Base-by-base conservation (phyloP, 2,888 invertebrate genomes). In the Agrotis clavis region DNA sequence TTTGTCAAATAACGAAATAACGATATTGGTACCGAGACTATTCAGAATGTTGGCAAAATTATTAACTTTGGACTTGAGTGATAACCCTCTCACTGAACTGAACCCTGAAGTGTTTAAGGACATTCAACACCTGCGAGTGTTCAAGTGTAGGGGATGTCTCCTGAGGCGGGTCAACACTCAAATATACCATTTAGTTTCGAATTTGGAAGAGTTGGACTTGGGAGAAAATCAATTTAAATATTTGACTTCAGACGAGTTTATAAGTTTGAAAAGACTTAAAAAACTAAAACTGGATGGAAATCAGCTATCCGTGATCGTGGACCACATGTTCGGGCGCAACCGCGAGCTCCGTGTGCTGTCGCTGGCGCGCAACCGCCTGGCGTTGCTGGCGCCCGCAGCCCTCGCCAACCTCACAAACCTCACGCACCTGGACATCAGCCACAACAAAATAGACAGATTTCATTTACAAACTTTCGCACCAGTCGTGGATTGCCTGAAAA, bases 21-120 rank as follows among this genome's bases (percentile, higher is more conserved):
- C 96, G 61, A 97, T 97, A 87, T 95, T 98, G 79, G 97, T 97
- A 83, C 97, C 98, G 70, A 96, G 98, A 87, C 96, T 98, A 68
- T 98, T 98, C 91, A 97, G 97, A 87, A 97, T 97, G 96, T 95
- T 98, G 70, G 97, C 97, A 63, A 98, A 97, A 90, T 96, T 98
- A 81, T 97, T 97, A 86, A 96, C 97, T 90, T 95, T 98, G 81
- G 98, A 98, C 93, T 94, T 98, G 83, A 98, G 98, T 92, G 97
- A 97, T 83, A 98, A 98, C 94, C 97, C 97, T 61, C 92, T 98
- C 64, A 94, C 96, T 65, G 98, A 98, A 89, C 96, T 98, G 74
- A 97, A 97, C 88, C 98, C 98, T 14, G 98, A 98, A 93, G 98
- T 98, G 62, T 98, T 98, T 92, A 98, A 97, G 90, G 98, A 98